These are phyloP conservation scores for Lasioglossum baleicum DNA, from an alignment of 1,140 invertebrate genomes.

Conservation along the genomic window DNA sequence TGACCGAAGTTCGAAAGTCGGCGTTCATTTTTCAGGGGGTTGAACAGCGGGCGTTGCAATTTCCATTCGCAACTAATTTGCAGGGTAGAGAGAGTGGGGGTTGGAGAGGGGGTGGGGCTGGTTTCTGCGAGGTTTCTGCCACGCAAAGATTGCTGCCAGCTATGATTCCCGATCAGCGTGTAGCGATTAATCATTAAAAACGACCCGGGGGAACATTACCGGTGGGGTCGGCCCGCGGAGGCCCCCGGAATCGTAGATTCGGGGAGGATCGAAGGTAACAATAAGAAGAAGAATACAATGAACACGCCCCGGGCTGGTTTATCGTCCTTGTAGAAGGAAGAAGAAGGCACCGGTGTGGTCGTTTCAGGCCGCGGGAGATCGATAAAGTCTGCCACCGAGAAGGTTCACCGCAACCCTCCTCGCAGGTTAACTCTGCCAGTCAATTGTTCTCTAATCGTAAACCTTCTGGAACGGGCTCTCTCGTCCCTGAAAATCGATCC, in stretches of 20 bases:
- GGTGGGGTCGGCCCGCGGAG: background rate
- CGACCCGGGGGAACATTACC: background rate
- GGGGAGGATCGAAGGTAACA: conserved; percentile 46
- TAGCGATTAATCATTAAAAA: conserved; percentile 10
- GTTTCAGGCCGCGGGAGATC: conserved; percentile 64
- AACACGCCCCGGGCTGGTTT: conserved; percentile 55
- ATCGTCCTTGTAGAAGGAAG: conserved; percentile 60
- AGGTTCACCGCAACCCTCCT: conserved; percentile 56
- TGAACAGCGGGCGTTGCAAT: background rate
- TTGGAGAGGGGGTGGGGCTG: too few species aligned
- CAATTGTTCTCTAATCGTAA: conserved; percentile 68
- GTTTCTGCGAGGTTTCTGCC: too few species aligned
- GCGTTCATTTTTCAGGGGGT: background rate
- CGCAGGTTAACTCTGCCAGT: conserved; percentile 58
- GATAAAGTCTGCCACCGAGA: conserved; percentile 66
- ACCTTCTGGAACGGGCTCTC: conserved; percentile 54
- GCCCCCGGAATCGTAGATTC: conserved; percentile 41
- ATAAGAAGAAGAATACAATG: conserved; percentile 38
- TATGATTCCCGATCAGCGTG: conserved; percentile 9
- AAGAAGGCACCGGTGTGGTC: conserved; percentile 65
- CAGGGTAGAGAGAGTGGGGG: too few species aligned
- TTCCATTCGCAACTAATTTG: background rate
- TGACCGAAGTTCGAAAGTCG: too few species aligned
- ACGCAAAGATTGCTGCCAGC: background rate
- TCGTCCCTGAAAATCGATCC: conserved; percentile 57